These are phyloP conservation scores for Lutjanus argentimaculatus DNA, from an alignment of 2,797 vertebrate genomes.

Conservation along the genomic window DNA sequence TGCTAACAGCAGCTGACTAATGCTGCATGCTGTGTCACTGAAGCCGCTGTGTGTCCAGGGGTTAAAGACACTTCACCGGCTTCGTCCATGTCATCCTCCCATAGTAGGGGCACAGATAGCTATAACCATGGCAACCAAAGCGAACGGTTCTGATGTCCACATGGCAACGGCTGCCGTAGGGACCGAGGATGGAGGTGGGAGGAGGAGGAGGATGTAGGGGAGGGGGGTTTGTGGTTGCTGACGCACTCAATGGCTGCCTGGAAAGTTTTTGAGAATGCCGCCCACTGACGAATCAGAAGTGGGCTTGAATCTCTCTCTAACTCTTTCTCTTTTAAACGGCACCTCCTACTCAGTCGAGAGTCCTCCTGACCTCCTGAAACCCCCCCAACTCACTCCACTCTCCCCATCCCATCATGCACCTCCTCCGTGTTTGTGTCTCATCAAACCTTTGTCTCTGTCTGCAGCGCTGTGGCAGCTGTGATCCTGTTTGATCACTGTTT, in stretches of 20 bases:
- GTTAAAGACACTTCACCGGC: conserved; percentile 64
- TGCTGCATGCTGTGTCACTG: conserved; percentile 58
- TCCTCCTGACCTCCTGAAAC: conserved; percentile 58
- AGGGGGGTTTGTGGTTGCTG: conserved; percentile 52
- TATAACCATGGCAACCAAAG: conserved; percentile 74
- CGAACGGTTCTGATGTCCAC: conserved; percentile 68
- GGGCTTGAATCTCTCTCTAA: conserved; percentile 65
- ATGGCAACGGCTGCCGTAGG: conserved; percentile 78
- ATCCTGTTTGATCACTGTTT: conserved; percentile 68
- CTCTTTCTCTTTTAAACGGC: conserved; percentile 68
- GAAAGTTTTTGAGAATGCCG: conserved; percentile 76
- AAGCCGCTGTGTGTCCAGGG: conserved; percentile 53
- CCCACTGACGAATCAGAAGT: conserved; percentile 76
- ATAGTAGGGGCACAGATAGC: conserved; percentile 50
- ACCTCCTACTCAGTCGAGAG: conserved; percentile 77
- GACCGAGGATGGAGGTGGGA: conserved; percentile 63
- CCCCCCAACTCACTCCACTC: neutral
- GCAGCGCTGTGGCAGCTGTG: conserved; percentile 61
- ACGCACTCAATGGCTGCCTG: conserved; percentile 68
- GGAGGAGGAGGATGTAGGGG: conserved; percentile 18
- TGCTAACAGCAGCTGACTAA: conserved; percentile 57
- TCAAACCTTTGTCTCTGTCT: conserved; percentile 76
- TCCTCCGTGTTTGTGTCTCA: conserved; percentile 79
- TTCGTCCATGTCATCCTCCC: conserved; percentile 62
- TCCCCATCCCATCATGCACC: conserved; percentile 67